Conservation (phyloP, 2,113 vertebrate species). For the Melanerpes aurifrons region DNA sequence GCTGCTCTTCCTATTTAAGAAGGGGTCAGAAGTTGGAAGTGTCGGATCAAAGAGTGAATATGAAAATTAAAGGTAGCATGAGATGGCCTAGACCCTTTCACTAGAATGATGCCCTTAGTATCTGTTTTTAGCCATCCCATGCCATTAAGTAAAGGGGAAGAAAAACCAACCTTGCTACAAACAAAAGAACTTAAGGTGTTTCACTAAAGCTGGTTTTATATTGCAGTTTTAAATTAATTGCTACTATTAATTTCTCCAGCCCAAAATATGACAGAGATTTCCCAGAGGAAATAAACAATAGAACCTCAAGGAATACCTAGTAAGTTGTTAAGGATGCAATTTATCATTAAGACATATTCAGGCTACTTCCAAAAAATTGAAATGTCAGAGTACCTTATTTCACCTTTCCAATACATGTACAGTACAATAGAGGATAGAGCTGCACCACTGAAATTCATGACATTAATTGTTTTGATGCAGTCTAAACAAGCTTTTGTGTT, state of each 20-base stretch:
- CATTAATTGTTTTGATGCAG: slow-evolving; percentile 62
- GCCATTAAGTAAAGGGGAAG: slow-evolving; percentile 35
- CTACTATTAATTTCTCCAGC: slow-evolving; percentile 58
- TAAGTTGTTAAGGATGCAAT: slow-evolving; percentile 68
- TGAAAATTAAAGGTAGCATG: slow-evolving; percentile 41
- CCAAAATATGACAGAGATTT: slow-evolving; percentile 52
- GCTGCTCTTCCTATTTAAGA: slow-evolving; percentile 71
- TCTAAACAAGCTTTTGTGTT: slow-evolving; percentile 61
- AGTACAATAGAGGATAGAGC: slow-evolving; percentile 70
- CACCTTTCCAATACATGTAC: slow-evolving; percentile 73
- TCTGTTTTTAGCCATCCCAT: slow-evolving; percentile 56
- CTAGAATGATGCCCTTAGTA: slow-evolving; percentile 35
- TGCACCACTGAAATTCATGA: slow-evolving; percentile 74
- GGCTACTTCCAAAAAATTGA: slow-evolving; percentile 70
- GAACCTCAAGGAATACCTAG: slow-evolving; percentile 64
- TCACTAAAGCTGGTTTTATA: slow-evolving; percentile 76
- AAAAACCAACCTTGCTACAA: slow-evolving; percentile 57
- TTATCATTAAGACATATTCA: slow-evolving; percentile 64
- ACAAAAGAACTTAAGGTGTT: slow-evolving; percentile 75
- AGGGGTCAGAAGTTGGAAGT: slow-evolving; percentile 66
- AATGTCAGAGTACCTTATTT: slow-evolving; percentile 62
- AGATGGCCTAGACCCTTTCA: slow-evolving; percentile 66
- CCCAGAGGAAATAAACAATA: slow-evolving; percentile 64
- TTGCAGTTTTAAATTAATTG: slow-evolving; percentile 61
- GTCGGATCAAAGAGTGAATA: slow-evolving; percentile 33